A percentile compares a stretch with the other conserved stretches of the same genome.
Evolutionary conservation across 2,888 invertebrate genomes (phyloP).

Genomic region (Formica aserva): DNA sequence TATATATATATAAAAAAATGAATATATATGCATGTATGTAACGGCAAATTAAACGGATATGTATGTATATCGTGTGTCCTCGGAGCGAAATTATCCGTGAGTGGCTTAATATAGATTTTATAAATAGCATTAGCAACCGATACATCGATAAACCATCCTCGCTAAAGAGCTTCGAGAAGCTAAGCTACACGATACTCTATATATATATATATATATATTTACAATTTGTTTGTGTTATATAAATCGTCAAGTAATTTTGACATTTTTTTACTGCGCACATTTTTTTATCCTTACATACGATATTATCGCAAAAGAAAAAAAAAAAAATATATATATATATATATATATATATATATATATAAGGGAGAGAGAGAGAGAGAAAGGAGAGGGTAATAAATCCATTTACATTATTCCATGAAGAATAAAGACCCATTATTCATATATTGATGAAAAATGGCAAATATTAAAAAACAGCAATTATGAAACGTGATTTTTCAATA

Average conservation of each 20-base stretch:
- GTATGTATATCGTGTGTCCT: not conserved
- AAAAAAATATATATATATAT: too few species aligned
- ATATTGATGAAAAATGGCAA: not conserved
- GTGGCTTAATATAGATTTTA: conserved; percentile 1
- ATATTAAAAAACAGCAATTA: not conserved
- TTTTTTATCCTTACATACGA: too few species aligned
- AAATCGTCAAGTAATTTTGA: too few species aligned
- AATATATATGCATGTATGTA: not conserved
- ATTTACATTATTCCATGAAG: not conserved
- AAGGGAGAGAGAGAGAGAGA: too few species aligned
- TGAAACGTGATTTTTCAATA: not conserved
- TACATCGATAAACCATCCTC: not conserved
- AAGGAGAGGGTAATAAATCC: not conserved
- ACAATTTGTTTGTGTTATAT: too few species aligned
- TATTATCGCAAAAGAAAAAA: too few species aligned
- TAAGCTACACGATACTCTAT: not conserved
- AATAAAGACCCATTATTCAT: not conserved
- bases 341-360: too few species aligned
- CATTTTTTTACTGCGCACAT: too few species aligned
- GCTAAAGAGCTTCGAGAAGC: not conserved
- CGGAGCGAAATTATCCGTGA: too few species aligned
- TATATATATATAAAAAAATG: not conserved
- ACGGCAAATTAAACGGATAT: not conserved
- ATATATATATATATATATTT: not conserved
- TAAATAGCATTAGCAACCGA: not conserved